phyloP scores from a whole-genome alignment of 2,797 vertebrate genomes.

The Cryptoblepharus egeriae region DNA sequence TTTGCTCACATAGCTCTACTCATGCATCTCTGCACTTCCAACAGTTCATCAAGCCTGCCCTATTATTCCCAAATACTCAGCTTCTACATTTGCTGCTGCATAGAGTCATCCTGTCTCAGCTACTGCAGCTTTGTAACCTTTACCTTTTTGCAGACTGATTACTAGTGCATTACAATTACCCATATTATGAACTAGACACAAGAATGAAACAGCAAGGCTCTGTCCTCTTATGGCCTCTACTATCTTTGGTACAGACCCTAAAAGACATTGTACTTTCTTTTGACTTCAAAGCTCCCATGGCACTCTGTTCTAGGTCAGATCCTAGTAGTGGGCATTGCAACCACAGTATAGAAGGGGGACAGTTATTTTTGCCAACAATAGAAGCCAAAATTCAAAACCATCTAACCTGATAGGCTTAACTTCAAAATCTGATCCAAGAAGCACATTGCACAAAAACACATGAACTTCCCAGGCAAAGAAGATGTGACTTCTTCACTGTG shows the following conservation, averaged over 20 bases:
- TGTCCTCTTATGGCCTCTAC: background rate
- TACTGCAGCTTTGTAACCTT: background rate
- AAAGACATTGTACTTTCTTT: background rate
- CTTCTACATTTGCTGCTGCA: background rate
- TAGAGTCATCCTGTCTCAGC: background rate
- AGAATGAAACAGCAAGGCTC: background rate
- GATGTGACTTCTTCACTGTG: background rate
- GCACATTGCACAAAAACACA: background rate
- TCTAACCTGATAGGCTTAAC: background rate
- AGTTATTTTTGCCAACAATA: background rate
- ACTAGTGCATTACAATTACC: background rate
- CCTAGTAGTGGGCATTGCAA: background rate
- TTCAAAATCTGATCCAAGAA: background rate
- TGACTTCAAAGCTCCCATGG: background rate
- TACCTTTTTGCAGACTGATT: background rate
- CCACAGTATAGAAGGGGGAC: background rate
- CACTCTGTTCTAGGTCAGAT: constrained; percentile 11
- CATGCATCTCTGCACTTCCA: background rate
- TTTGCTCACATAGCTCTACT: background rate
- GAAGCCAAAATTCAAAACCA: background rate
- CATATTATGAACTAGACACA: background rate
- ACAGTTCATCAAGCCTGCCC: too few species aligned
- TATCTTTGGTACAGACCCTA: background rate
- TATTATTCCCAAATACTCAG: too few species aligned
- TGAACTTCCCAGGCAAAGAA: background rate